These are phyloP conservation scores for Harpagifer antarcticus DNA, from an alignment of 2,797 vertebrate genomes.

Conservation along the genomic window DNA sequence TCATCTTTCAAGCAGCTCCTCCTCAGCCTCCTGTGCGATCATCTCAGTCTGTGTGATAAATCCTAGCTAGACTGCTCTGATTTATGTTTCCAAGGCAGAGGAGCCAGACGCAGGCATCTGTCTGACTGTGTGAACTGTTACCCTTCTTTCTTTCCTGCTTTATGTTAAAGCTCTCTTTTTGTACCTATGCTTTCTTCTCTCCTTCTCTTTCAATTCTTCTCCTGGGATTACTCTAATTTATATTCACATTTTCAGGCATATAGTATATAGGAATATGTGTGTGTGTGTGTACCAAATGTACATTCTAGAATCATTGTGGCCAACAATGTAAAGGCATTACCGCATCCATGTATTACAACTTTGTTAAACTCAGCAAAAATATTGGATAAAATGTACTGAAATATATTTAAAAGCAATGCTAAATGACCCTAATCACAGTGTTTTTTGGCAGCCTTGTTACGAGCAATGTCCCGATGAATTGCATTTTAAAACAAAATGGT, in stretches of 20 bases:
- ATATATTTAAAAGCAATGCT: background rate
- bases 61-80: conserved; percentile 50
- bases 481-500: background rate
- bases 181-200: background rate
- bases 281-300: background rate
- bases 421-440: background rate
- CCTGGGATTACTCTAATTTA: conserved; percentile 6
- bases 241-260: background rate
- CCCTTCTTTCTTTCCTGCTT: conserved; percentile 4
- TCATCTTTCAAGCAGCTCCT: conserved; percentile 42
- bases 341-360: background rate
- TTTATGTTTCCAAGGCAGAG: conserved; percentile 59
- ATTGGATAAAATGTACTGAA: background rate
- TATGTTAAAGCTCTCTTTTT: background rate
- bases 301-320: conserved; percentile 3
- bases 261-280: background rate
- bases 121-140: conserved; percentile 30
- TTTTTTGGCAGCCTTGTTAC: background rate
- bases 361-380: no score
- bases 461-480: background rate
- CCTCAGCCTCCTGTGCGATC: conserved; percentile 42
- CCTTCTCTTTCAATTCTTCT: background rate
- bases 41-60: conserved; percentile 68
- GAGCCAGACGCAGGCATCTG: conserved; percentile 31
- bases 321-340: background rate